These are phyloP conservation scores for Zaprionus ghesquierei DNA, from an alignment of 1,140 invertebrate genomes.

Conservation along the genomic window DNA sequence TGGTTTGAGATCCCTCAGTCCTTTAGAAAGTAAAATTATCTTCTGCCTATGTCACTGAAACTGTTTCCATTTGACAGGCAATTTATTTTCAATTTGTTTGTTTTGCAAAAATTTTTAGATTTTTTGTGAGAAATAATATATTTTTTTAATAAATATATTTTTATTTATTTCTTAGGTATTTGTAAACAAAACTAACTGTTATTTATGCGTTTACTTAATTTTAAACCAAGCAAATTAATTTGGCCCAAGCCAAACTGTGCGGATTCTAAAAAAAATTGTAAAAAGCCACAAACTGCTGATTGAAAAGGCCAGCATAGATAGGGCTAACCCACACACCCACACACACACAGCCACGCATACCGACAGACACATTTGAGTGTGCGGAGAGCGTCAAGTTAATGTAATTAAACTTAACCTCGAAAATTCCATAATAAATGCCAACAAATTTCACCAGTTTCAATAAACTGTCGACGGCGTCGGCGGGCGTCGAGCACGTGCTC, in stretches of 20 bases:
- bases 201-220: too few species aligned
- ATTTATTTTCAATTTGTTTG: too few species aligned
- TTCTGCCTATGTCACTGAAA: too few species aligned
- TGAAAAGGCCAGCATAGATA: constrained; percentile 33
- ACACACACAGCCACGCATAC: background rate
- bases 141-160: too few species aligned
- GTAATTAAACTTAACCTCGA: constrained; percentile 64
- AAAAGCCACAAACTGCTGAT: constrained; percentile 32
- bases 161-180: too few species aligned
- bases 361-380: constrained; percentile 20
- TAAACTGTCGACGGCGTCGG: too few species aligned
- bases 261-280: background rate
- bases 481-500: background rate
- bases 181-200: too few species aligned
- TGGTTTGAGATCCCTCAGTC: too few species aligned
- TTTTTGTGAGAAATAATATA: too few species aligned
- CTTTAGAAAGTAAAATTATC: too few species aligned
- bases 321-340: constrained; percentile 28
- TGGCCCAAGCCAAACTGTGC: background rate
- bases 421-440: constrained; percentile 60
- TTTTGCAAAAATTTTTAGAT: too few species aligned
- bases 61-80: too few species aligned
- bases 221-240: background rate
- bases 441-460: constrained; percentile 32
- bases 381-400: constrained; percentile 57